These are phyloP conservation scores for Spheniscus humboldti DNA, from an alignment of 2,797 vertebrate species.

Conservation along the genomic window DNA sequence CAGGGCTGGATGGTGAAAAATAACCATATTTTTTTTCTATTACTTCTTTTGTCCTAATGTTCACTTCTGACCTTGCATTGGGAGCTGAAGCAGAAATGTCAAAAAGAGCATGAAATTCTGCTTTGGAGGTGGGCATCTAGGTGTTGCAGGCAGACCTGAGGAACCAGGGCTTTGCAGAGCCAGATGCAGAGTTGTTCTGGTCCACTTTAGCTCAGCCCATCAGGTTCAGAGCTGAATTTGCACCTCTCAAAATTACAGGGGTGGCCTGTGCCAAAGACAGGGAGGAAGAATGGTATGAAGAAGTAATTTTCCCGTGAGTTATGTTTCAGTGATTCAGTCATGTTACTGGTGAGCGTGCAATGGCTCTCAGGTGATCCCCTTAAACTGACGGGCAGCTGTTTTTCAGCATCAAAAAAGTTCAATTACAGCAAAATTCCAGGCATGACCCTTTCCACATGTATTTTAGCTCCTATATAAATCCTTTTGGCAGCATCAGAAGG, in stretches of 20 bases:
- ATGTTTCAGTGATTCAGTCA: background rate
- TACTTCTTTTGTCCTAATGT: background rate
- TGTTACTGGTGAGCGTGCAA: background rate
- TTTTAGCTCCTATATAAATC: slow-evolving; percentile 43
- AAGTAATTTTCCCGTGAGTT: background rate
- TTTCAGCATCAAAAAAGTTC: background rate
- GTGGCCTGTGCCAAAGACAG: background rate
- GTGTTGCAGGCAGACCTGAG: background rate
- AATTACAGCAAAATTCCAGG: slow-evolving; percentile 25
- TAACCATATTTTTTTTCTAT: accelerated
- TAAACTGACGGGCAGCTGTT: background rate
- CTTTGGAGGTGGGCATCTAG: background rate
- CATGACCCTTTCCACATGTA: slow-evolving; percentile 26
- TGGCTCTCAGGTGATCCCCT: background rate
- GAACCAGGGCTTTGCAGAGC: background rate
- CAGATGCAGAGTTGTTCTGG: background rate
- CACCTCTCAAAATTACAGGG: background rate
- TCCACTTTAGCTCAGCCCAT: background rate
- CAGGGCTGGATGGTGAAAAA: background rate
- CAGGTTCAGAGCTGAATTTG: background rate
- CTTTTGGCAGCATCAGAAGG: slow-evolving; percentile 34
- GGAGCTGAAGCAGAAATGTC: background rate
- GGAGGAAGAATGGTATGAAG: background rate
- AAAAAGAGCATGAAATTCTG: background rate
- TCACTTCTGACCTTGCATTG: background rate